Conservation (phyloP, 2,888 invertebrate genomes). For the Scaptomyza reducta region DNA sequence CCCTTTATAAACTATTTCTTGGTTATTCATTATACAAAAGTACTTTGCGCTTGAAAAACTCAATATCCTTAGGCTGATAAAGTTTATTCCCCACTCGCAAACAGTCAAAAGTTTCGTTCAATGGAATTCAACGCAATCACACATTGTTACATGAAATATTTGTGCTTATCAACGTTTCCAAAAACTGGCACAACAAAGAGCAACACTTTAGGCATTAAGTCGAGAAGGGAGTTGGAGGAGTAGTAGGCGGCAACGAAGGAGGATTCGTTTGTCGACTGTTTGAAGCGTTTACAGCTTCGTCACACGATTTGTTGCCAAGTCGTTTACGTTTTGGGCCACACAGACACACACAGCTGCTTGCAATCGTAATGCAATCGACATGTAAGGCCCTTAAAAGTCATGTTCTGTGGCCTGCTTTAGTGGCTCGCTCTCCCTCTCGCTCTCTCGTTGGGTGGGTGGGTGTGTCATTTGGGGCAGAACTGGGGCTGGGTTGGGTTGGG, state of each 20-base stretch:
- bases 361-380: constrained; percentile 71
- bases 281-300: constrained; percentile 58
- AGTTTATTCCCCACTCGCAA: too few relatives aligned
- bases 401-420: constrained; percentile 45
- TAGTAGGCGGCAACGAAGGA: constrained; percentile 3
- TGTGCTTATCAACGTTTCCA: background rate
- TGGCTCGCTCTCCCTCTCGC: background rate
- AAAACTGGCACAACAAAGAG: too few relatives aligned
- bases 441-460: constrained; percentile 37
- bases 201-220: too few relatives aligned
- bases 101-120: too few relatives aligned
- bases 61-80: too few relatives aligned
- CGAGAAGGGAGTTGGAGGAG: background rate
- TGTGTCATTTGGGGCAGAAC: constrained; percentile 44
- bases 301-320: constrained; percentile 55
- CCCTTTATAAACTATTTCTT: too few relatives aligned
- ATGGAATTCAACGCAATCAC: too few relatives aligned
- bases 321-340: constrained; percentile 53
- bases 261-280: constrained; percentile 17
- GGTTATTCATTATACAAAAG: too few relatives aligned
- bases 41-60: too few relatives aligned
- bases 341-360: constrained; percentile 12
- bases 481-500: constrained; percentile 17
- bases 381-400: constrained; percentile 79
- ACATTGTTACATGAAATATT: constrained; percentile 23